Base-by-base conservation (phyloP, 2,888 invertebrate genomes). In the Melanostoma scalare region DNA sequence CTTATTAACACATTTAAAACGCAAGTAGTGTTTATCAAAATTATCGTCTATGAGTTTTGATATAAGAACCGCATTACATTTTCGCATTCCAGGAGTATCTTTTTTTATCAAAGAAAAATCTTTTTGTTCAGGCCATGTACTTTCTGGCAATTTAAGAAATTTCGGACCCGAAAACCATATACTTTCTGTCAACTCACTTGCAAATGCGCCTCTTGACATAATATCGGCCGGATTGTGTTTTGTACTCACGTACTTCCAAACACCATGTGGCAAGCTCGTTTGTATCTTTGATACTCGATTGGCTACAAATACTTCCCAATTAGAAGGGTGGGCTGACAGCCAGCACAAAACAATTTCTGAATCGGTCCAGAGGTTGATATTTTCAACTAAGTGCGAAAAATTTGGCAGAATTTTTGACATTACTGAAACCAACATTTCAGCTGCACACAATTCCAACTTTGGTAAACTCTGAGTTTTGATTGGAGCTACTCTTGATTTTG, bases 401-500 rank as follows among this genome's bases (percentile, higher is more conserved):
- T 48, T 46, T 3, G 36, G 36, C 42, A 72, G 46, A 0, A 84
- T 9, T 36, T 75, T 50, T 10, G 33, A 31, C 60, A 60, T 65
- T 30, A 85, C 10, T 52, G 67, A 76, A 0, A 72, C 52, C 0
- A 86, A 76, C 42, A 85, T 53, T 6, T 79, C 71, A 0, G 84
- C 77, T 2, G 55, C 82, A 44, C 77, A 86, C 2, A 86, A 50
- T n/a, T 86, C 81, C 8, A 87, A 36, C 6, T 79, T 53, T 0
- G 86, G 84, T 9, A 86, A 35, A 6, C 78, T 78, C 6, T 44
- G 60, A 5, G 72, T 63, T 52, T 77, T 85, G 10, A 71, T 30
- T 1, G 86, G 80, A 3, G 80, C 76, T 5, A 85, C 79, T n/a
- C 82, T 63, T 5, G 79, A 85, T 71, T 78, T 84, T 2, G 86